Conservation (phyloP, 2,113 vertebrate genomes). For the Clarias batrachus region DNA sequence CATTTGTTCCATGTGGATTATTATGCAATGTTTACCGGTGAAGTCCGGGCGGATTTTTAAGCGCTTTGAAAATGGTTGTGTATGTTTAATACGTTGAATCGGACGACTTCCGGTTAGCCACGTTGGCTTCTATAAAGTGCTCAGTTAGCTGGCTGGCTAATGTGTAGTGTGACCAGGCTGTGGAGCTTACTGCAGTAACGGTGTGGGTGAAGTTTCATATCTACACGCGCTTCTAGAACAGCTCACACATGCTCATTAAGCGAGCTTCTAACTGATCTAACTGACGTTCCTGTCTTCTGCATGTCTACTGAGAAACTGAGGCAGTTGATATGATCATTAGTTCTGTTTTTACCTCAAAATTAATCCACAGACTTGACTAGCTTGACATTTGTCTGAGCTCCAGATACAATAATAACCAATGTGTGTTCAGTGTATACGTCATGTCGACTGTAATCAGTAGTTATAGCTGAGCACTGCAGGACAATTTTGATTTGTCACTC, state of each 20-base stretch:
- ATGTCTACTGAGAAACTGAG: not conserved
- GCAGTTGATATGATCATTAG: not conserved
- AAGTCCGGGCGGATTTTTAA: not conserved
- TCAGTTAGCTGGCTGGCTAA: slow-evolving; percentile 2
- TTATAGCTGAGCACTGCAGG: no score
- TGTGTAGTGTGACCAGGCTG: not conserved
- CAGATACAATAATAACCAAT: not conserved
- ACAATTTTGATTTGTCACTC: no score
- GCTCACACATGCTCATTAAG: not conserved
- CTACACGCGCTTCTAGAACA: not conserved
- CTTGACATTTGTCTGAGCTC: not conserved
- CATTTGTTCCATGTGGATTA: not conserved
- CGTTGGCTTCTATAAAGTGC: not conserved
- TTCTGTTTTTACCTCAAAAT: not conserved
- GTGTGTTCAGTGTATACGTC: not conserved
- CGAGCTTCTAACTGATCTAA: not conserved
- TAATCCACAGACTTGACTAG: not conserved
- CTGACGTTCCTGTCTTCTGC: not conserved
- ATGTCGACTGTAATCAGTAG: no score
- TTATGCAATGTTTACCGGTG: not conserved
- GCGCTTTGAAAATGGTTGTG: not conserved
- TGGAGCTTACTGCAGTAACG: not conserved
- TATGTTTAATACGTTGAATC: not conserved
- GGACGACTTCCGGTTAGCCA: not conserved
- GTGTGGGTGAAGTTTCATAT: no score